These are phyloP conservation scores for Rhinoptilus africanus DNA, from an alignment of 2,113 vertebrate species.

Conservation along the genomic window DNA sequence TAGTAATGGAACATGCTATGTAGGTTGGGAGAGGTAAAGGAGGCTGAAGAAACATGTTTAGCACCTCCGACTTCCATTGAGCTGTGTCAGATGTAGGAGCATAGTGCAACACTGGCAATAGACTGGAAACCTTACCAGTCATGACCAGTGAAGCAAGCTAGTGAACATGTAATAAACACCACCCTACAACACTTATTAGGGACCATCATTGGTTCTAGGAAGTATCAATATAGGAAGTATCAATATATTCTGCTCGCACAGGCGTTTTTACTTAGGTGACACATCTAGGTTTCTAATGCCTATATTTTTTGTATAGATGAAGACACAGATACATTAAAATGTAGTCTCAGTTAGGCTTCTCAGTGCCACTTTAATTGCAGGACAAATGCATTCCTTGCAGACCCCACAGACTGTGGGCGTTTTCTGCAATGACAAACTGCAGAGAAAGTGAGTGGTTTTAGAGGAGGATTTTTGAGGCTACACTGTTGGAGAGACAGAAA, in stretches of 20 bases:
- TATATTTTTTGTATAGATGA: background rate
- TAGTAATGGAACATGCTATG: background rate
- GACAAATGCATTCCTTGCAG: background rate
- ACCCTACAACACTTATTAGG: background rate
- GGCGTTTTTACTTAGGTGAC: background rate
- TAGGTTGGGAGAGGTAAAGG: background rate
- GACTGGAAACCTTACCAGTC: background rate
- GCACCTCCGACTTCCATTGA: background rate
- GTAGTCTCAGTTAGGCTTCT: background rate
- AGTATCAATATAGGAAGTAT: background rate
- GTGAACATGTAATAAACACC: background rate
- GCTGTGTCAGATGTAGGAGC: background rate
- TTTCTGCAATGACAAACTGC: background rate
- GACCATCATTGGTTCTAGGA: background rate
- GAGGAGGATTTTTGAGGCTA: background rate
- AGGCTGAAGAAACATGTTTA: background rate
- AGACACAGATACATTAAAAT: background rate
- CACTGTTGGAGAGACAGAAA: background rate
- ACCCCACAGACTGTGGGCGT: background rate
- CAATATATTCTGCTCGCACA: background rate
- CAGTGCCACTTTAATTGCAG: background rate
- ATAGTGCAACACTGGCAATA: background rate
- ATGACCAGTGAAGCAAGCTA: background rate
- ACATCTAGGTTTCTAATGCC: background rate
- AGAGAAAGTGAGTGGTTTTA: background rate